These are phyloP conservation scores for Drosophila acutilabella DNA, from an alignment of 2,888 invertebrate species.

Conservation along the genomic window DNA sequence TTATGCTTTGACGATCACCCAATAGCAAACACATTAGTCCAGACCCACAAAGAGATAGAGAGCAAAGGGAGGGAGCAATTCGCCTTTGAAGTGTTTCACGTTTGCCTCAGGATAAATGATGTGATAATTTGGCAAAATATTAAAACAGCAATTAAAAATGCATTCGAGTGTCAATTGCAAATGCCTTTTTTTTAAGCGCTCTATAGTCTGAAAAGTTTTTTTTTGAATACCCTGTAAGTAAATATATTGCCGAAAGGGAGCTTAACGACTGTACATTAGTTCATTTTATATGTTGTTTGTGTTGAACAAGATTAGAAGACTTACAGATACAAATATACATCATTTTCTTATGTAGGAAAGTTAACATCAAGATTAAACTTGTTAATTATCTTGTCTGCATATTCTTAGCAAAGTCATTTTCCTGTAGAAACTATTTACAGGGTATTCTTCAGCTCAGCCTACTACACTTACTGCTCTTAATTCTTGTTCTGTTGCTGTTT, in stretches of 20 bases:
- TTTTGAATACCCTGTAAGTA: slow-evolving; percentile 6
- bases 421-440: neutral
- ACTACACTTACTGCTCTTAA: neutral
- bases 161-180: slow-evolving; percentile 75
- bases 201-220: neutral
- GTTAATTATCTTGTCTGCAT: neutral
- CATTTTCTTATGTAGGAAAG: too few species aligned
- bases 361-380: too few species aligned
- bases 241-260: neutral
- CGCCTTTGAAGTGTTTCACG: slow-evolving; percentile 67
- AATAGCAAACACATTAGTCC: slow-evolving; percentile 60
- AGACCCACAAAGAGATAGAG: slow-evolving; percentile 7
- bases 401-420: neutral
- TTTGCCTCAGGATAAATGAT: slow-evolving; percentile 53
- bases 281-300: too few species aligned
- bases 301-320: too few species aligned
- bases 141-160: slow-evolving; percentile 74
- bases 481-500: slow-evolving; percentile 11
- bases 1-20: slow-evolving; percentile 66
- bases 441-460: neutral
- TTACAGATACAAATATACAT: too few species aligned
- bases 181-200: slow-evolving; percentile 28
- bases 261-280: too few species aligned
- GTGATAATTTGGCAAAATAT: slow-evolving; percentile 78
- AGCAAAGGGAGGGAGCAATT: neutral